phyloP scores from a whole-genome alignment of 2,888 invertebrate genomes.

The Metallyticus violacea region DNA sequence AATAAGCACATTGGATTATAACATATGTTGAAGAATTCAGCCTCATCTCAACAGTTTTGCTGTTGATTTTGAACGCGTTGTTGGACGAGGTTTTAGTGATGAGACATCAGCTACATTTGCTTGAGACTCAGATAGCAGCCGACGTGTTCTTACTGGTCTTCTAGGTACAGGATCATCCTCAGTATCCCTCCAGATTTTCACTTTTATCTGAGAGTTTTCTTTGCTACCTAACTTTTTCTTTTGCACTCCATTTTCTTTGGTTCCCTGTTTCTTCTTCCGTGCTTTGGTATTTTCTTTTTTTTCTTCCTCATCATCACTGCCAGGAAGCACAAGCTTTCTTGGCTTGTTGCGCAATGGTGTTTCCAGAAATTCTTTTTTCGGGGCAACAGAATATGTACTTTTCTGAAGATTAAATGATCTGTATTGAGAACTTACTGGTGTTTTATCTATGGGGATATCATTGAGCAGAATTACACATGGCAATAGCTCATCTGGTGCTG shows the following conservation, averaged over 20 bases:
- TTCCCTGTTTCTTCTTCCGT: background rate
- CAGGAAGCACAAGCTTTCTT: background rate
- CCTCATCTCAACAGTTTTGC: background rate
- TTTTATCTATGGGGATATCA: background rate
- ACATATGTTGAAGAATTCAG: background rate
- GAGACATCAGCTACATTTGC: background rate
- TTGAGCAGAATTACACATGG: background rate
- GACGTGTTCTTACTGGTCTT: background rate
- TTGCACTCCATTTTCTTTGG: background rate
- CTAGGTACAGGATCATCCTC: background rate
- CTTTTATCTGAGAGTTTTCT: background rate
- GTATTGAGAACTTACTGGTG: background rate
- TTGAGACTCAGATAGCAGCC: background rate
- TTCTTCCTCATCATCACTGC: background rate
- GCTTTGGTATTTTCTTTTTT: background rate
- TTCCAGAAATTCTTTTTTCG: background rate
- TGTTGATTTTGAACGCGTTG: background rate
- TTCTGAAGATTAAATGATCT: background rate
- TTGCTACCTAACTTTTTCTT: background rate
- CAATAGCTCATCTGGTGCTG: background rate
- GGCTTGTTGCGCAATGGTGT: background rate
- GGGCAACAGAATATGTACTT: background rate
- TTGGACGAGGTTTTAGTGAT: background rate
- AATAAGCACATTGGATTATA: background rate
- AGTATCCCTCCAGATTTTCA: background rate